Evolutionary conservation across 2,113 vertebrate genomes (phyloP), one percentile per base, ranked within the genome.

Genomic region (Laterallus jamaicensis): DNA sequence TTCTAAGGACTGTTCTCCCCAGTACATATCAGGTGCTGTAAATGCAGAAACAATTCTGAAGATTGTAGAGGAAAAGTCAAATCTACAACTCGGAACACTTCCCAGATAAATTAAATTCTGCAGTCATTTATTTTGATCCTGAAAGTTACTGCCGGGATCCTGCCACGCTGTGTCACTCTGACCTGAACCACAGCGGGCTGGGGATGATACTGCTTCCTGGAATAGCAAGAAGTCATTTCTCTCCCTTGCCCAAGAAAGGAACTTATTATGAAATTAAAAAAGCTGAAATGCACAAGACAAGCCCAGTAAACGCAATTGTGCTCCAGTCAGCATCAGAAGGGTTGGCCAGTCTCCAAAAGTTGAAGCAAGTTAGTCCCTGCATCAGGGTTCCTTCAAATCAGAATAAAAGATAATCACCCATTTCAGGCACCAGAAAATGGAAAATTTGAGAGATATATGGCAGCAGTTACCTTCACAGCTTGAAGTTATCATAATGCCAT

Each of bases 181-280:
- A 77, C 42, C 81, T 86, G 81, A 70, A 44, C 35, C 39, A 69
- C 58, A 84, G 29, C 2, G 3, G 60, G 26, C 13, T 0, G 0
- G 60, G 47, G n/a, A 62, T 52, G 17, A 59, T 42, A 80, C 4
- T 71, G 59, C 58, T 96, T 94, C 83, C 86, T 77, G 75, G 76
- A 81, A 94, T 5, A 95, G 13, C 12, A 49, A 86, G 32, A 92
- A 90, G 40, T 47, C 44, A 74, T 63, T 93, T 83, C 49, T 70
- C 28, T 49, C 24, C 31, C 6, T 59, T 1, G 2, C 16, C 54
- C 75, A 70, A 95, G 47, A 84, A 92, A 83, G 25, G 78, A 92
- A 83, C 64, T 90, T 93, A 91, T 68, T 87, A 93, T 58, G 84
- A 93, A 94, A 96, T 96, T 88, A 93, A 91, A 77, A 75, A 90